These are phyloP conservation scores for Pelvicachromis taeniatus DNA, from an alignment of 2,113 vertebrate genomes.

Conservation along the genomic window DNA sequence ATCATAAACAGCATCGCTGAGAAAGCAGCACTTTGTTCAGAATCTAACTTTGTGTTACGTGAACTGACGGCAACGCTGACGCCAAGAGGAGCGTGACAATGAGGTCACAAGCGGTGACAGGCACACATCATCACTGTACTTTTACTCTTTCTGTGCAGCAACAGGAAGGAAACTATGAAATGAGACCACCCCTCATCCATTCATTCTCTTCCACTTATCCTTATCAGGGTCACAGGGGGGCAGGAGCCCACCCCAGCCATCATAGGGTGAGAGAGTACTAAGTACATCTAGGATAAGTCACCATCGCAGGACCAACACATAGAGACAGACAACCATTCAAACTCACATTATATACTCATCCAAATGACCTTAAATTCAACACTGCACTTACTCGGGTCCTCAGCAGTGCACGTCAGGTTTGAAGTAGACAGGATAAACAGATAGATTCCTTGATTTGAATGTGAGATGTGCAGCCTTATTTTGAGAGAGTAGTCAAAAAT, in stretches of 20 bases:
- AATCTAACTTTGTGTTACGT: neutral
- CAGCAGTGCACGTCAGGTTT: neutral
- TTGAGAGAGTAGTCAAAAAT: neutral
- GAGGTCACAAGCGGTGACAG: neutral
- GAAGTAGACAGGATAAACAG: neutral
- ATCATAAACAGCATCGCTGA: neutral
- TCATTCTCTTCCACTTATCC: neutral
- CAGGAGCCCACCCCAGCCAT: neutral
- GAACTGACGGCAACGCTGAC: neutral
- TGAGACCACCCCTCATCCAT: neutral
- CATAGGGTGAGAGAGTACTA: neutral
- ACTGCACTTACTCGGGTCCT: neutral
- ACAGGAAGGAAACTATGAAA: neutral
- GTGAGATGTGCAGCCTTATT: neutral
- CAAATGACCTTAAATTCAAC: neutral
- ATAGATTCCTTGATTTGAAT: neutral
- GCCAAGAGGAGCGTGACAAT: neutral
- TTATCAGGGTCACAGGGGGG: neutral
- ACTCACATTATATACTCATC: neutral
- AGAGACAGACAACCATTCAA: neutral
- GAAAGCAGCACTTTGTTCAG: neutral
- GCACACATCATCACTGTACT: neutral
- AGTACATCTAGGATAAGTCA: neutral
- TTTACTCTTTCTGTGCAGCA: neutral
- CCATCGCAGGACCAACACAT: neutral